These are phyloP conservation scores for Gallirallus australis DNA, from an alignment of 2,797 vertebrate species.

Conservation along the genomic window DNA sequence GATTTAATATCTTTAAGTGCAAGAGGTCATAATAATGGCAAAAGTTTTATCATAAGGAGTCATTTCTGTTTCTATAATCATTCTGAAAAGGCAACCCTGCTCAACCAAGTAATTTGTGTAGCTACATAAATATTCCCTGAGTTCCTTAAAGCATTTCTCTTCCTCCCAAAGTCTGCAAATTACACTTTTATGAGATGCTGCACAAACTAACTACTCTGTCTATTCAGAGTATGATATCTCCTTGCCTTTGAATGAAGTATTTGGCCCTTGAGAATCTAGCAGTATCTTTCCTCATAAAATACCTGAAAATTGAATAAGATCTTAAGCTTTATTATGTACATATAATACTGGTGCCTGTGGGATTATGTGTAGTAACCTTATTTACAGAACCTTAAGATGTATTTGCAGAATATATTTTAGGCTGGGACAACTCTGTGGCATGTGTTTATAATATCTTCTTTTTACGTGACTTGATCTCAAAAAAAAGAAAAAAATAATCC, in stretches of 20 bases:
- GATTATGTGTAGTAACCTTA: constrained; percentile 45
- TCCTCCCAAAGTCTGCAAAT: constrained; percentile 34
- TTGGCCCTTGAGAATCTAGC: constrained; percentile 55
- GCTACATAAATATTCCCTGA: constrained; percentile 56
- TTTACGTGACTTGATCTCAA: background rate
- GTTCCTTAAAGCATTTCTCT: constrained; percentile 50
- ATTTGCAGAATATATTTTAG: constrained; percentile 20
- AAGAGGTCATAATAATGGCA: constrained; percentile 16
- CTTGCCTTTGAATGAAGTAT: constrained; percentile 62
- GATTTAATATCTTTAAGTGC: constrained; percentile 40
- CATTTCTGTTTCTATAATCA: constrained; percentile 36
- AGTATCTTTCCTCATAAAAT: constrained; percentile 41
- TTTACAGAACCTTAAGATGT: constrained; percentile 23
- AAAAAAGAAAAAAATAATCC: background rate
- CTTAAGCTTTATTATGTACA: constrained; percentile 53
- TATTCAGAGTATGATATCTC: constrained; percentile 46
- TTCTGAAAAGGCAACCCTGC: background rate
- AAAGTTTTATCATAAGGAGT: constrained; percentile 3
- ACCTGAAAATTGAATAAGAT: constrained; percentile 63
- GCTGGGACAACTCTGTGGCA: background rate
- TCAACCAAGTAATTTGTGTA: constrained; percentile 48
- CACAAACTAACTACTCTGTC: constrained; percentile 52
- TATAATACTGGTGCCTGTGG: constrained; percentile 15
- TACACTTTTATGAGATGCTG: constrained; percentile 62
- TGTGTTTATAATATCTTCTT: background rate